phyloP scores from a whole-genome alignment of 2,113 vertebrate genomes.

The Crotophaga sulcirostris region DNA sequence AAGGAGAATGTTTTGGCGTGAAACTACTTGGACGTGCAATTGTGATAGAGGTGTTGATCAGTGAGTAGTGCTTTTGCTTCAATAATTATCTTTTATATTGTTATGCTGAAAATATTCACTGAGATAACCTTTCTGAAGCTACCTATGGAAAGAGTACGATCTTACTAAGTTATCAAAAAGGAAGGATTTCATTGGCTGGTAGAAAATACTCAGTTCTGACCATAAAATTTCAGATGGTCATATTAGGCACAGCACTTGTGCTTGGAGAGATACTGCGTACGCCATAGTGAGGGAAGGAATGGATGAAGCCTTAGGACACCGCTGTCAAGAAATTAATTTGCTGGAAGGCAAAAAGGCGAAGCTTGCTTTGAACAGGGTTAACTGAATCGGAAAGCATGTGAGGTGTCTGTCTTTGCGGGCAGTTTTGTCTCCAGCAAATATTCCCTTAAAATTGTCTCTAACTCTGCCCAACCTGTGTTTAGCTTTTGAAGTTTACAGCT shows the following conservation, averaged over 20 bases:
- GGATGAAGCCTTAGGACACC: conserved; percentile 91
- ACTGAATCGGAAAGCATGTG: not conserved
- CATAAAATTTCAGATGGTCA: conserved; percentile 82
- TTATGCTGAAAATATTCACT: not conserved
- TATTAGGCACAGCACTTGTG: conserved; percentile 92
- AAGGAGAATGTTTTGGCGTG: not conserved
- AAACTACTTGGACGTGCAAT: not conserved
- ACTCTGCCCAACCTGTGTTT: not conserved
- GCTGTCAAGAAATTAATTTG: conserved; percentile 85
- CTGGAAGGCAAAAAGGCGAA: not conserved
- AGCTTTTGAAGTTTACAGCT: not conserved
- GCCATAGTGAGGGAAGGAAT: conserved; percentile 92
- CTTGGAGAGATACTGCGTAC: conserved; percentile 88
- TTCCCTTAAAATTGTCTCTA: not conserved
- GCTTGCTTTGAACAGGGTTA: not conserved
- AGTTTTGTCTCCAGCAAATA: not conserved
- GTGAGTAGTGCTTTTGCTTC: not conserved
- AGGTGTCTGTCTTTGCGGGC: not conserved
- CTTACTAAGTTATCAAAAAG: not conserved
- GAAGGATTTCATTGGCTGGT: not conserved
- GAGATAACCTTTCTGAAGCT: not conserved
- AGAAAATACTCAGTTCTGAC: not conserved
- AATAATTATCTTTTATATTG: not conserved
- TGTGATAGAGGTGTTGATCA: not conserved
- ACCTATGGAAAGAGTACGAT: not conserved